Evolutionary conservation across 2,113 vertebrate genomes (phyloP), one percentile per base, ranked within the genome.

Genomic region (Synodontis membranacea): DNA sequence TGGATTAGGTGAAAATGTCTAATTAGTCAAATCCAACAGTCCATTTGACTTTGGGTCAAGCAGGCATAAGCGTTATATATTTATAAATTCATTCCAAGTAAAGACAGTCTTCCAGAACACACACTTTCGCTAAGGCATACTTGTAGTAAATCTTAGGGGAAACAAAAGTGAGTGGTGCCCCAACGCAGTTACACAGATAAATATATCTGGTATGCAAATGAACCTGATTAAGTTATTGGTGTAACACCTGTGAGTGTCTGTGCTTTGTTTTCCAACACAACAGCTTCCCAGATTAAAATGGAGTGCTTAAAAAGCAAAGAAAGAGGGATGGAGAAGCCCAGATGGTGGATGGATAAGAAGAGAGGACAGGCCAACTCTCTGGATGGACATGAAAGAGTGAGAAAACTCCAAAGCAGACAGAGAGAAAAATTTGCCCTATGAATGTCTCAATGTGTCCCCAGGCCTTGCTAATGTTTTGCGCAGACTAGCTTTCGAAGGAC

Each of bases 401-500:
- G 89, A 91, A 90, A 86, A 91, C 91, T 93, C 90, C 91, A 91
- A 89, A 93, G 89, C 89, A 91, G 90, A 91, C 89, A 91, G 92
- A 91, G 90, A 93, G 92, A 93, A 91, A 93, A 94, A 93, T 90
- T 92, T 92, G 92, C 92, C 92, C 87, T 89, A 91, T 89, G 88
- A 70, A 83, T 80, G 81, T 88, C 89, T 91, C 88, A 89, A 88
- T 91, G 93, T 91, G 92, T 94, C 94, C 86, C 86, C 89, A 90
- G 93, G 93, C 92, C 87, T 86, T 66, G 91, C 88, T 95, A 95
- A 95, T 95, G 93, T 84, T 91, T 95, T 94, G 89, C 86, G 87
- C 94, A 95, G 94, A 93, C 92, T 84, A 86, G 86, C 91, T 91
- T 92, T 92, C 85, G 93, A 95, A 94, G 94, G 95, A 93, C 91